These are phyloP conservation scores for Hymenopus coronatus DNA, from an alignment of 2,888 invertebrate species.

Conservation along the genomic window DNA sequence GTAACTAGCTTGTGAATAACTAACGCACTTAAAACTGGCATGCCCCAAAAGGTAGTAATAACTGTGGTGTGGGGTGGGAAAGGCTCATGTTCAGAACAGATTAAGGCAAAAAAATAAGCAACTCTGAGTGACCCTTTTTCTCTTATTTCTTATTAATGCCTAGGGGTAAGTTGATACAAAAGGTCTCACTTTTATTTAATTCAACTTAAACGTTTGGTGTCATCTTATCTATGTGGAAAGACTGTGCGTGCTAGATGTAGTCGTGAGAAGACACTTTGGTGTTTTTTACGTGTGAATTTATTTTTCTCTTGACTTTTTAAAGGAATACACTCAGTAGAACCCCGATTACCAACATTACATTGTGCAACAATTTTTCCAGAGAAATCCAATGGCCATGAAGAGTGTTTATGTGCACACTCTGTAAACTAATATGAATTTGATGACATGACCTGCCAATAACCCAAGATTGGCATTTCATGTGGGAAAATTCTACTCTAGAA, in stretches of 20 bases:
- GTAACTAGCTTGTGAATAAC: neutral
- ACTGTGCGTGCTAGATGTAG: constrained; percentile 49
- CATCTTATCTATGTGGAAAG: constrained; percentile 77
- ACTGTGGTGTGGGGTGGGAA: neutral
- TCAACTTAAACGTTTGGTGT: constrained; percentile 41
- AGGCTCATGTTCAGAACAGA: neutral
- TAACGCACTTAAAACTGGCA: neutral
- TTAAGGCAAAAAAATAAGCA: neutral
- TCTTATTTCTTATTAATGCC: neutral
- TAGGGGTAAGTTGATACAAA: constrained; percentile 14
- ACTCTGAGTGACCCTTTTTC: neutral
- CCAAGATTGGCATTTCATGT: neutral
- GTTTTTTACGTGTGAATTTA: constrained; percentile 30
- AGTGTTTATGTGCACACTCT: neutral
- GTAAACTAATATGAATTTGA: neutral
- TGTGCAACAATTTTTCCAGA: constrained; percentile 1
- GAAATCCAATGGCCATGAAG: neutral
- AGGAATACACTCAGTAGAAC: constrained; percentile 36
- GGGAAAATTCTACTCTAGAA: neutral
- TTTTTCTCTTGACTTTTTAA: constrained; percentile 28
- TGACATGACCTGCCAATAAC: neutral
- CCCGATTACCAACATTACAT: constrained; percentile 10
- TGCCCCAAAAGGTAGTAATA: neutral
- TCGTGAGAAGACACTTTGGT: constrained; percentile 35
- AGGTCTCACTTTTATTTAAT: constrained; percentile 35